Conservation (phyloP, 1,140 invertebrate genomes). For the Adelges cooleyi region DNA sequence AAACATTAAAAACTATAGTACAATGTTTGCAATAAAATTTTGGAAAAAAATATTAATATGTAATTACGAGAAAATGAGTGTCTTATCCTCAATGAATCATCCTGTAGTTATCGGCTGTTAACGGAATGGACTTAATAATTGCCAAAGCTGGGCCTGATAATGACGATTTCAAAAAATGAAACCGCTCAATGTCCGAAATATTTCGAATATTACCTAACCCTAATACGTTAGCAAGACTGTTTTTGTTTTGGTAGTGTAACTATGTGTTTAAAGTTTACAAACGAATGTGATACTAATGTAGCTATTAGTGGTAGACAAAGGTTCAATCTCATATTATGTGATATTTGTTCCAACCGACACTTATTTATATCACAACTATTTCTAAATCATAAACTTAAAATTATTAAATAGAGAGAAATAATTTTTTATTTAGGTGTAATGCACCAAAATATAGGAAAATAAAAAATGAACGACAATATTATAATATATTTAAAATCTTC, state of each 20-base stretch:
- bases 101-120: not conserved
- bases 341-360: not conserved
- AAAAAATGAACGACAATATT: no score
- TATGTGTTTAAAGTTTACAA: no score
- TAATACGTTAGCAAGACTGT: not conserved
- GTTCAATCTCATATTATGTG: not conserved
- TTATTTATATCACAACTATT: not conserved
- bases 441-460: no score
- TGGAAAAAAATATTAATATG: no score
- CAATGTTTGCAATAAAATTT: no score
- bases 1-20: no score
- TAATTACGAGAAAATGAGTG: no score
- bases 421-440: no score
- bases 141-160: not conserved
- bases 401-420: no score
- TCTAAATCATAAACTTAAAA: no score
- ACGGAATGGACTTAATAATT: not conserved
- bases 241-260: not conserved
- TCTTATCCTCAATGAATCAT: no score
- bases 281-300: not conserved
- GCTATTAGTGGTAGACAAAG: not conserved
- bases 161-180: not conserved
- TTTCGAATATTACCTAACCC: not conserved
- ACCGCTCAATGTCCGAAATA: not conserved
- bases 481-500: no score